These are phyloP conservation scores for Tubulanus polymorphus DNA, from an alignment of 2,888 invertebrate genomes.

Conservation along the genomic window DNA sequence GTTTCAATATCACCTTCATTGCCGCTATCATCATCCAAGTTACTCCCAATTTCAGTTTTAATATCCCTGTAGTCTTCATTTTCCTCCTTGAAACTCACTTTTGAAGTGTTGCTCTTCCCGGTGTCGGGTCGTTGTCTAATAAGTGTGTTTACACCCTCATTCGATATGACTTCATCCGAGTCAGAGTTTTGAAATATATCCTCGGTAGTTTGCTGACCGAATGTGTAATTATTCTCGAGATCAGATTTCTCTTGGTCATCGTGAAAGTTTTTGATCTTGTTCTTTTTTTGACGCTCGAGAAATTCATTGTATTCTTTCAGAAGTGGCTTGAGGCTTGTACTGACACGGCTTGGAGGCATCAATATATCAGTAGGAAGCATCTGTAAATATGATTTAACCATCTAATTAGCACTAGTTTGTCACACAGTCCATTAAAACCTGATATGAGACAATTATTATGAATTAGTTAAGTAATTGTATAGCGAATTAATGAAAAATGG, in stretches of 20 bases:
- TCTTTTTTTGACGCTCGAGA: no score
- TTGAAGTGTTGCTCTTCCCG: neutral
- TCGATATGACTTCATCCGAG: neutral
- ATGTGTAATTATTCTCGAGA: neutral
- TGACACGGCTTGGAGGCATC: constrained; percentile 36
- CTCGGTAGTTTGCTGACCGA: neutral
- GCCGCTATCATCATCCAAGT: constrained; percentile 25
- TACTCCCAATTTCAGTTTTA: constrained; percentile 30
- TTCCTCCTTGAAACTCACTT: neutral
- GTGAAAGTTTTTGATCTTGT: neutral
- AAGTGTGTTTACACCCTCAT: neutral
- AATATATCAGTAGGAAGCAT: constrained; percentile 41
- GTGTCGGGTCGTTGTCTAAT: neutral
- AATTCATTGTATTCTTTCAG: constrained; percentile 20
- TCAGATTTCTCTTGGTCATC: neutral
- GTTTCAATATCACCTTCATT: constrained; percentile 29
- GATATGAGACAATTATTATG: no score
- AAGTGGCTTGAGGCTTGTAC: constrained; percentile 28
- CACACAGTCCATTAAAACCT: no score
- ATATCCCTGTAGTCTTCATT: constrained; percentile 6
- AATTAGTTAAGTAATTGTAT: no score
- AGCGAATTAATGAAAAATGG: no score
- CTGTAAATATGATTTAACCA: constrained; percentile 30
- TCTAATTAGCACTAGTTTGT: no score
- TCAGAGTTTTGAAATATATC: no score